Evolutionary conservation across 2,113 vertebrate species (phyloP), one percentile per base, ranked within the genome.

Genomic region (Periophthalmus modestus): DNA sequence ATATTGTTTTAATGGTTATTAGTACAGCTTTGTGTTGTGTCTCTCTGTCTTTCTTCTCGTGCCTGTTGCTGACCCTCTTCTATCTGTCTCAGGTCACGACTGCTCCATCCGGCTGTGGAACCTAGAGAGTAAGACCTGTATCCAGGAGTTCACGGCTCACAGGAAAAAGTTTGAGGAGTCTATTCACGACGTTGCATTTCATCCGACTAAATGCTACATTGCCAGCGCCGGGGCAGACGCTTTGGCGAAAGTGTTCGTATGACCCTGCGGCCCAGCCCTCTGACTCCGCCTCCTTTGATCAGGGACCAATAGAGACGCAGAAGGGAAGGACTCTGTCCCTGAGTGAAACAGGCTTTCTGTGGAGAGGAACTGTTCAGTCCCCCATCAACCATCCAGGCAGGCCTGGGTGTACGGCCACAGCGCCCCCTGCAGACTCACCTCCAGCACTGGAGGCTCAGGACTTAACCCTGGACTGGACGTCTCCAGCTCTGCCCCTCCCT

Each of bases 221-320:
- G 98, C 97, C 88, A 99, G 97, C 77, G 98, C 97, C 66, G 98
- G 97, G 76, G 96, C 97, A 4, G 98, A 99, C 36, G 97, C 98
- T n/a, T 95, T 99, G 82, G 98, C 97, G 71, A 99, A 99, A 93
- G 98, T 99, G 87, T 99, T 99, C 77, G 98, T 99, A 99, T 99
- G 97, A 99, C 87, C 88, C 93, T 91, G 92, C 91, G 93, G 92
- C 94, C 91, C 92, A 72, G 69, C 82, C 70, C 81, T 78, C 80
- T 78, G 85, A 92, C 92, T 93, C 92, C 85, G 93, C 88, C 94
- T 94, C 94, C 92, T 92, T 83, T 82, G 72, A 83, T 83, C 85
- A 86, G 82, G 89, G 87, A 91, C 89, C 89, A 88, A 88, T 74
- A 80, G 88, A 87, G 88, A 87, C 79, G 80, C 79, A 74, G 78